Evolutionary conservation across 1,140 invertebrate species (phyloP).

Genomic region (Penaeus indicus): DNA sequence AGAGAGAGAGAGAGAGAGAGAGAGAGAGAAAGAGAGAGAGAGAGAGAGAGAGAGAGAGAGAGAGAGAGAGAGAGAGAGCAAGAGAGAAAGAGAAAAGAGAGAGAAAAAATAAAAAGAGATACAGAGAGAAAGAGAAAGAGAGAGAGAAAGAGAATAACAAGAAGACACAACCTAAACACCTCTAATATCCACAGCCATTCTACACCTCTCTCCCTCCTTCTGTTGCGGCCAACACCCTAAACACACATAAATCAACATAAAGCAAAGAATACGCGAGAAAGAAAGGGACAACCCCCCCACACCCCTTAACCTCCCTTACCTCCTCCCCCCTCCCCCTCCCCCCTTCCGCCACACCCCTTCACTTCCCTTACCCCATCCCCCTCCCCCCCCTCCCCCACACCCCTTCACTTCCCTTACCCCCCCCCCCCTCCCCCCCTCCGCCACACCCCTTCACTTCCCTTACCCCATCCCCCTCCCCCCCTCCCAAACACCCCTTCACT

Average conservation of each 20-base stretch:
- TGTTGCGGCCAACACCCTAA: too few species aligned
- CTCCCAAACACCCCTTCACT: not conserved
- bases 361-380: not conserved
- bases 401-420: constrained; percentile 7
- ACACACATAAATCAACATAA: not conserved
- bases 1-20: not conserved
- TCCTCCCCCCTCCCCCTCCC: not conserved
- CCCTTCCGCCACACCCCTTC: constrained; percentile 13
- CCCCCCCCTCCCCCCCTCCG: not conserved
- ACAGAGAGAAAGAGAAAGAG: not conserved
- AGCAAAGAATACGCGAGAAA: not conserved
- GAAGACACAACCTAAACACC: too few species aligned
- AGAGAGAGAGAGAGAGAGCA: not conserved
- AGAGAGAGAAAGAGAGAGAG: constrained; percentile 16
- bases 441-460: constrained; percentile 7
- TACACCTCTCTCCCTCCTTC: too few species aligned
- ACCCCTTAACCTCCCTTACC: constrained; percentile 11
- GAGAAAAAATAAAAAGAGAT: not conserved
- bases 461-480: not conserved
- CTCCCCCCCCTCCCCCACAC: not conserved
- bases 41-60: not conserved
- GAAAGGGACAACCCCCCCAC: not conserved
- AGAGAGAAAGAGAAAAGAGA: constrained; percentile 4
- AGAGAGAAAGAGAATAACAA: not conserved
- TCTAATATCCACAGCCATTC: too few species aligned